Evolutionary conservation across 2,797 vertebrate species (phyloP).

Genomic region (Coregonus suidteri): DNA sequence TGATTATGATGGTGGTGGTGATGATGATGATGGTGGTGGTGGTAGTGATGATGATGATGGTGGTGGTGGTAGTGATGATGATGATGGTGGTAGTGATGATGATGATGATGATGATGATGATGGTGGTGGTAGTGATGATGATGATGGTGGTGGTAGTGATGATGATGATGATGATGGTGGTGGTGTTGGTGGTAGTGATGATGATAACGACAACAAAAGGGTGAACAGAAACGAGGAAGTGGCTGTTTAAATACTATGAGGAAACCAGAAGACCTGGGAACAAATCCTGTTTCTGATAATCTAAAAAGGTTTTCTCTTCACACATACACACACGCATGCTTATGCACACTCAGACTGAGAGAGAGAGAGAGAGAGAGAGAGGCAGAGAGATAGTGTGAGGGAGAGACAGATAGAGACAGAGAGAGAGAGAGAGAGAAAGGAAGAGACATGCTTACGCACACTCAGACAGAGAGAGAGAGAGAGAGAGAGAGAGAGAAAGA

Average conservation of each 20-base stretch:
- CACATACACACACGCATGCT: neutral
- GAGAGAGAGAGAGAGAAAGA: too few relatives aligned
- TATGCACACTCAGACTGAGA: neutral
- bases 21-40: too few relatives aligned
- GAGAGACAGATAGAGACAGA: neutral
- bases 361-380: neutral
- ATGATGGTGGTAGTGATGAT: too few relatives aligned
- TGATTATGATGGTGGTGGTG: too few relatives aligned
- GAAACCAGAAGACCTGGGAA: neutral
- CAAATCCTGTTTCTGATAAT: neutral
- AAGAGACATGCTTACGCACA: too few relatives aligned
- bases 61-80: too few relatives aligned
- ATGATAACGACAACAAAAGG: neutral
- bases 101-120: too few relatives aligned
- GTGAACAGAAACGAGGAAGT: slow-evolving; percentile 1
- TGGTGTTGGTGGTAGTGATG: too few relatives aligned
- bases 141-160: too few relatives aligned
- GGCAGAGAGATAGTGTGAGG: too few relatives aligned
- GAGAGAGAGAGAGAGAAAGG: neutral
- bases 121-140: neutral
- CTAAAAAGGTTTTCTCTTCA: neutral
- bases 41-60: too few relatives aligned
- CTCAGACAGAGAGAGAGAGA: neutral
- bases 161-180: neutral
- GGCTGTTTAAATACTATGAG: neutral